Evolutionary conservation across 2,888 invertebrate genomes (phyloP).

Genomic region (Julus scandinavius): DNA sequence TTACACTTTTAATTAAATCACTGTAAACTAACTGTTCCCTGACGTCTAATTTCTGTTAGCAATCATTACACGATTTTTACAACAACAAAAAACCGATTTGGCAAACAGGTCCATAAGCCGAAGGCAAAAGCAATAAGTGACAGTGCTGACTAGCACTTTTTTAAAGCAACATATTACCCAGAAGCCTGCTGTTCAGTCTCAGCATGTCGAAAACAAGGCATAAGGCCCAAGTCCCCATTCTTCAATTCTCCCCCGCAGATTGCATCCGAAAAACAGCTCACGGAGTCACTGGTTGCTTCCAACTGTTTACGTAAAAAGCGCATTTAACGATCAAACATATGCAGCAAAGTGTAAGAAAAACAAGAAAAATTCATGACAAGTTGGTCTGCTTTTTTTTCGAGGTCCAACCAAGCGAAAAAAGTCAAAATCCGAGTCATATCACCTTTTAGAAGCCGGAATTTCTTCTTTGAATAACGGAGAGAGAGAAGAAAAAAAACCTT

Average conservation of each 20-base stretch:
- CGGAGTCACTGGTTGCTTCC: background rate
- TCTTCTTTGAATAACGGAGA: background rate
- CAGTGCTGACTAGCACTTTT: background rate
- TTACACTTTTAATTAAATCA: no score
- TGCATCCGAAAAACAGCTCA: background rate
- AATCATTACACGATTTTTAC: no score
- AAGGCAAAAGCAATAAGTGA: background rate
- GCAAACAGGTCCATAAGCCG: background rate
- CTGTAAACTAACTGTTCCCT: no score
- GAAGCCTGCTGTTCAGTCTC: background rate
- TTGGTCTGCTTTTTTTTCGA: background rate
- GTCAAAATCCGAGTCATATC: slow-evolving; percentile 10
- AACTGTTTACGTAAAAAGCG: slow-evolving; percentile 5
- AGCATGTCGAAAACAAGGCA: background rate
- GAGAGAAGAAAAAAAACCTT: background rate
- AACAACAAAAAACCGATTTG: background rate
- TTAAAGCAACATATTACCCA: background rate
- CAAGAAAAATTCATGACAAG: background rate
- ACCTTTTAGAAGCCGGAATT: background rate
- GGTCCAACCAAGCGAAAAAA: background rate
- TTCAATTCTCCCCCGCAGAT: background rate
- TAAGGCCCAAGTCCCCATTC: background rate
- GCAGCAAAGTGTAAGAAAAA: background rate
- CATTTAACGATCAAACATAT: background rate
- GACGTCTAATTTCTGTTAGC: no score